Evolutionary conservation across 2,797 vertebrate species (phyloP).

Genomic region (Pangasius djambal): DNA sequence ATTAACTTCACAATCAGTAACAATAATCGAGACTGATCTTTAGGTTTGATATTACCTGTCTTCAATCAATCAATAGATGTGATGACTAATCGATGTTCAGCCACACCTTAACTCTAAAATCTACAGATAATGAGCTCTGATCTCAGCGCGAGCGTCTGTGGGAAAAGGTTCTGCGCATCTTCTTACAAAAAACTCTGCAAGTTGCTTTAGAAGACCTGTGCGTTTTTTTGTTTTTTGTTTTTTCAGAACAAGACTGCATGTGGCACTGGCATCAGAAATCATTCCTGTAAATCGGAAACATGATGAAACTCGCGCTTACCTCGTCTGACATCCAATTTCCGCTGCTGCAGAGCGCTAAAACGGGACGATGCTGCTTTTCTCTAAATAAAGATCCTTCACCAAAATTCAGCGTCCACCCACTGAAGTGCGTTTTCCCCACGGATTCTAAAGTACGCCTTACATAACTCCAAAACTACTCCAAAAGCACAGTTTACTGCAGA

Average conservation of each 20-base stretch:
- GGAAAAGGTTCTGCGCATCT: neutral
- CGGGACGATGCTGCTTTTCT: conserved; percentile 50
- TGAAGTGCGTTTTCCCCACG: conserved; percentile 30
- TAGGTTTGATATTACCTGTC: neutral
- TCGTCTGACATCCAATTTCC: conserved; percentile 79
- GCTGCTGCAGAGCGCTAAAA: conserved; percentile 69
- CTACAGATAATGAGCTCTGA: neutral
- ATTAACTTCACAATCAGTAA: neutral
- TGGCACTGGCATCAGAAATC: neutral
- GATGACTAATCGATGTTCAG: neutral
- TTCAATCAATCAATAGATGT: neutral
- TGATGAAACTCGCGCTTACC: conserved; percentile 68
- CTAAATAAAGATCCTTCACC: conserved; percentile 62
- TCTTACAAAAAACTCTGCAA: neutral
- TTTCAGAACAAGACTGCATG: neutral
- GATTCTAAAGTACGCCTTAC: conserved; percentile 40
- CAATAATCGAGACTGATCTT: neutral
- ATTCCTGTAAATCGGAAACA: neutral
- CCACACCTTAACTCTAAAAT: conserved; percentile 5
- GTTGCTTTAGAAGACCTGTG: neutral
- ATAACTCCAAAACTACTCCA: conserved; percentile 50
- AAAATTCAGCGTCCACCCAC: conserved; percentile 65
- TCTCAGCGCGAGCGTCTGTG: neutral
- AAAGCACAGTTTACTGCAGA: conserved; percentile 13
- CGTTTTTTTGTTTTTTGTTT: too few species aligned